Percentiles rank a stretch among this genome's conserved stretches.
Evolutionary conservation across 1,140 invertebrate species (phyloP).

Genomic region (Vanessa tameamea): DNA sequence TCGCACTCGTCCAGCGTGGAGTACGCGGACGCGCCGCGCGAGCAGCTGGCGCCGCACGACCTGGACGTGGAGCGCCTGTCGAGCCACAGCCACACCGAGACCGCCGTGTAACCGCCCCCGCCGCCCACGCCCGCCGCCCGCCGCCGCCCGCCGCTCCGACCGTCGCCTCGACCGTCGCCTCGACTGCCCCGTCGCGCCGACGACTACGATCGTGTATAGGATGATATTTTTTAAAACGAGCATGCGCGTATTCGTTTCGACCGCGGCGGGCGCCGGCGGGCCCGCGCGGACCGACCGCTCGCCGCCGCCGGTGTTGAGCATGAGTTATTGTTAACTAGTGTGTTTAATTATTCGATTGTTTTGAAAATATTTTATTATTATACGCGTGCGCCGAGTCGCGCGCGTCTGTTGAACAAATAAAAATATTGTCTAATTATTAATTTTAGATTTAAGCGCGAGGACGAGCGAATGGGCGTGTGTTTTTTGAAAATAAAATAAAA

Average conservation of each 20-base stretch:
- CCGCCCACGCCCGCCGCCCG: conserved; percentile 43
- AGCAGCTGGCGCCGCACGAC: conserved; percentile 92
- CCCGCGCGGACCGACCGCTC: conserved; percentile 25
- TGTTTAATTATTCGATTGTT: conserved; percentile 81
- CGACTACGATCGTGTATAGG: conserved; percentile 53
- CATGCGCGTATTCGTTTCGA: conserved; percentile 54
- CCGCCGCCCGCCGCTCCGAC: conserved; percentile 41
- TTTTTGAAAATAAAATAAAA: conserved; percentile 72
- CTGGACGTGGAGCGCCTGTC: conserved; percentile 94
- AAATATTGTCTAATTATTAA: conserved; percentile 80
- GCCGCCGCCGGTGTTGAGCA: conserved; percentile 56
- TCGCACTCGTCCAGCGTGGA: conserved; percentile 94
- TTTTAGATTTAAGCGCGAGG: conserved; percentile 79
- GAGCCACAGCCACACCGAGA: conserved; percentile 95
- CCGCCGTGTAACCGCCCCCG: conserved; percentile 87
- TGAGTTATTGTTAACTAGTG: conserved; percentile 79
- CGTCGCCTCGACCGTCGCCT: conserved; percentile 39
- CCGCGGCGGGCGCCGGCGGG: not conserved
- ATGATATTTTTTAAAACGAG: conserved; percentile 57
- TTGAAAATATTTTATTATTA: conserved; percentile 81
- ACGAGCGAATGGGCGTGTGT: conserved; percentile 78
- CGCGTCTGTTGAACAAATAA: conserved; percentile 81
- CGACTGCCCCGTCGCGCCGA: not conserved
- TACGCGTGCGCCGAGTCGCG: conserved; percentile 71
- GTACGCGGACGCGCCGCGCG: conserved; percentile 91